phyloP scores from a whole-genome alignment of 1,140 invertebrate genomes.

The Holotrichia oblita region DNA sequence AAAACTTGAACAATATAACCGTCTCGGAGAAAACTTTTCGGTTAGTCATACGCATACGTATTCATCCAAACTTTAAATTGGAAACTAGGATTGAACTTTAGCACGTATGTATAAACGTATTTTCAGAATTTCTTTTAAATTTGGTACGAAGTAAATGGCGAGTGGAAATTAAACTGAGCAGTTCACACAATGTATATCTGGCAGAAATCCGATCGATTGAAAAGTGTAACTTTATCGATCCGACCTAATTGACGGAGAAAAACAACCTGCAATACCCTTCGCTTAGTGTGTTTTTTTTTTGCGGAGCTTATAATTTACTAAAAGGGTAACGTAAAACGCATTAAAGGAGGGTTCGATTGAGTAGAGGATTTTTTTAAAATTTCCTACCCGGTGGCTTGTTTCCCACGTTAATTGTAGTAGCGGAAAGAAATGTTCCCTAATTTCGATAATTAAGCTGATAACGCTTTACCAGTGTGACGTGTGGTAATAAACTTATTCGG shows the following conservation, averaged over 20 bases:
- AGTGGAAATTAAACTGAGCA: not conserved
- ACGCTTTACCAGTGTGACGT: not conserved
- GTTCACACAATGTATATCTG: not conserved
- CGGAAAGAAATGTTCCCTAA: not conserved
- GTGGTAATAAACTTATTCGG: not conserved
- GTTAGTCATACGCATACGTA: slow-evolving; percentile 2
- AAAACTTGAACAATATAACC: not conserved
- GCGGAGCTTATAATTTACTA: not conserved
- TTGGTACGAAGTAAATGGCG: not conserved
- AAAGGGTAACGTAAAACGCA: not conserved
- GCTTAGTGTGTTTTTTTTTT: not conserved
- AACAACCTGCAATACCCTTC: not conserved
- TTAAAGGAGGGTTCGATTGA: not conserved
- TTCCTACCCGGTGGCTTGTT: not conserved
- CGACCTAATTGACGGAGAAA: not conserved
- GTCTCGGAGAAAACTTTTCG: not conserved
- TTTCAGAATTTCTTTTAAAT: not conserved
- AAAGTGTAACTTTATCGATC: not conserved
- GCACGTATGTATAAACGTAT: not conserved
- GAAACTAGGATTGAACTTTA: not conserved
- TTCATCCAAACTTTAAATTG: slow-evolving; percentile 3
- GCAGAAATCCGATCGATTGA: not conserved
- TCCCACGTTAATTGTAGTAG: not conserved
- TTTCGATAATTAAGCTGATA: not conserved
- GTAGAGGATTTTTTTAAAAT: not conserved